A percentile compares a stretch with the other conserved stretches of the same genome.
Conservation (phyloP, 2,113 vertebrate genomes). For the Cettia cetti region DNA sequence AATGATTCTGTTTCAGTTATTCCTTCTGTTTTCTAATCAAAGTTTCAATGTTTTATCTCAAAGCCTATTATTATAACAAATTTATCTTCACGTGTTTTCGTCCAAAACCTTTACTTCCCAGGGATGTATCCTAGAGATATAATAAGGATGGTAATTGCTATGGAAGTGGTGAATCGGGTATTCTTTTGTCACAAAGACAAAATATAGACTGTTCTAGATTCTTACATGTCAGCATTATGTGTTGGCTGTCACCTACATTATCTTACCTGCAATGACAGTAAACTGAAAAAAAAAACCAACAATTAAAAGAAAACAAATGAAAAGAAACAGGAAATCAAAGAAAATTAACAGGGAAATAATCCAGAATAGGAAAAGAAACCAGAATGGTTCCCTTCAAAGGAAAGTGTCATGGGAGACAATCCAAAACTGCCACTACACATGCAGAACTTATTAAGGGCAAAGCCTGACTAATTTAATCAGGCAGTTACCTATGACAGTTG, state of each 20-base stretch:
- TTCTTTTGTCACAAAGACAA: neutral
- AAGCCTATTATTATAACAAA: neutral
- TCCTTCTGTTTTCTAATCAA: neutral
- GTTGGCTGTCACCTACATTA: neutral
- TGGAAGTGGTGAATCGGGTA: neutral
- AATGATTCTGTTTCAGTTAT: neutral
- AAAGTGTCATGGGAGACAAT: neutral
- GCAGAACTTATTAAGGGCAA: neutral
- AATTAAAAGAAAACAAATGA: neutral
- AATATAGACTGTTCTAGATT: neutral
- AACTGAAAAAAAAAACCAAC: neutral
- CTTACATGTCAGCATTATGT: neutral
- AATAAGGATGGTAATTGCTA: neutral
- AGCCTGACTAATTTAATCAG: neutral
- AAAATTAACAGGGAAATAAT: neutral
- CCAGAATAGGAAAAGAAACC: fast-evolving
- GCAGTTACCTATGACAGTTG: neutral
- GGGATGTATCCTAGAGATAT: neutral
- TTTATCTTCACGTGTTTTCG: neutral
- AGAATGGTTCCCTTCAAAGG: neutral
- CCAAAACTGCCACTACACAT: neutral
- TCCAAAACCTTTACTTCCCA: neutral
- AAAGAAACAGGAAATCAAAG: neutral
- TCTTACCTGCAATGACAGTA: neutral
- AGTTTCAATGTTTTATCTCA: neutral